Evolutionary conservation across 2,888 invertebrate genomes (phyloP), one percentile per base, ranked within the genome.

Genomic region (Celastrina argiolus): DNA sequence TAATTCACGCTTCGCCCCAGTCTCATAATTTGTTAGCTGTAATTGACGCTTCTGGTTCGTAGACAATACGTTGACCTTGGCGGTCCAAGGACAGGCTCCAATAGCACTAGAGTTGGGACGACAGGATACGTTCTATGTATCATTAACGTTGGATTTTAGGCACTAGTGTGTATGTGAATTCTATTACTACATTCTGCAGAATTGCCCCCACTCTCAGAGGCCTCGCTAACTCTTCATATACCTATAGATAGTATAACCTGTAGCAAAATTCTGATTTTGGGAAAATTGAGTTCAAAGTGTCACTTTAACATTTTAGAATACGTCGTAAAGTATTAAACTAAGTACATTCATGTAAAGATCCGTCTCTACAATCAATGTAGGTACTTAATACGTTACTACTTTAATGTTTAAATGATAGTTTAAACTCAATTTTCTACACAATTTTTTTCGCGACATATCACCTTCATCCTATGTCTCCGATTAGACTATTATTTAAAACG

Each of bases 1-100:
- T 2, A 51, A 51, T 51, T 51, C 12, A 8, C 51, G 51, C 26
- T 22, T 22, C 18, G 8, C 45, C 26, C 26, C 12, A 36, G 10
- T 51, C 22, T 51, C 51, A 51, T 51, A 51, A 51, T 14, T 22
- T 51, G 51, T 26, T 22, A 26, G 12, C 51, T 4, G 51, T 51
- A 51, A 51, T 26, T 51, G 51, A 22, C 51, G 51, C 22, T 51
- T 51, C 51, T 51, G 51, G 51, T 51, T 51, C 51, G 51, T 51
- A 22, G 51, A 51, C 22, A 51, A 51, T 26, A 51, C 22, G 51
- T 26, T 51, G 22, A 51, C 51, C 51, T 51, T 51, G 51, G 22
- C 26, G 22, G 14, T 26, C 51, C 51, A 51, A 51, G 45, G 45
- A 45, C 45, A 18, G 45, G 12, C 26, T 51, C 51, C 51, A 16